Evolutionary conservation across 2,797 vertebrate genomes (phyloP).

Genomic region (Tamandua tetradactyla): DNA sequence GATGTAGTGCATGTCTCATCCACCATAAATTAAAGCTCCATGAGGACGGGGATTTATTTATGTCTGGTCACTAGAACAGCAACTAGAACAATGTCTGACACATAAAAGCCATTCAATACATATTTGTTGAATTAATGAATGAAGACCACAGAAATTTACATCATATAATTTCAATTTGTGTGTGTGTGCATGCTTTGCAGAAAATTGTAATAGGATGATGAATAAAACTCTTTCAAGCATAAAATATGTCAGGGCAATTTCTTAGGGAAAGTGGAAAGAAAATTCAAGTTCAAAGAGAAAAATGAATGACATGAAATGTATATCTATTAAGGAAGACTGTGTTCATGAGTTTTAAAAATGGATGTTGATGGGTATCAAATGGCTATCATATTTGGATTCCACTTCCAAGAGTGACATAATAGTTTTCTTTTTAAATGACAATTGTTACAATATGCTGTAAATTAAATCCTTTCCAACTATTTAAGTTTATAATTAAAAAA

Average conservation of each 20-base stretch:
- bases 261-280: background rate
- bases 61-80: slow-evolving; percentile 15
- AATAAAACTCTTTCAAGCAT: slow-evolving; percentile 39
- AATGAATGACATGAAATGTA: slow-evolving; percentile 35
- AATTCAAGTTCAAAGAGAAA: slow-evolving; percentile 51
- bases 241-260: background rate
- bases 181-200: background rate
- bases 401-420: background rate
- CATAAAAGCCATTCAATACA: slow-evolving; percentile 10
- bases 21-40: slow-evolving; percentile 15
- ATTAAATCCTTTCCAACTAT: slow-evolving; percentile 32
- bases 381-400: slow-evolving; percentile 23
- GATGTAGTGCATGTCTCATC: background rate
- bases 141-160: no score
- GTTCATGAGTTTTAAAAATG: slow-evolving; percentile 4
- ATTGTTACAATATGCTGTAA: slow-evolving; percentile 34
- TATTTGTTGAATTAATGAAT: no score
- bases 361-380: slow-evolving; percentile 1
- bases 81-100: background rate
- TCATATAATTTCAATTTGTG: background rate
- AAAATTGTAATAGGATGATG: slow-evolving; percentile 14
- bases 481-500: slow-evolving; percentile 48
- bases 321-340: background rate
- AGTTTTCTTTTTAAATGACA: slow-evolving; percentile 32
- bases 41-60: background rate